Evolutionary conservation across 1,140 invertebrate genomes (phyloP), one percentile per base, ranked within the genome.

Genomic region (Coelopa frigida): DNA sequence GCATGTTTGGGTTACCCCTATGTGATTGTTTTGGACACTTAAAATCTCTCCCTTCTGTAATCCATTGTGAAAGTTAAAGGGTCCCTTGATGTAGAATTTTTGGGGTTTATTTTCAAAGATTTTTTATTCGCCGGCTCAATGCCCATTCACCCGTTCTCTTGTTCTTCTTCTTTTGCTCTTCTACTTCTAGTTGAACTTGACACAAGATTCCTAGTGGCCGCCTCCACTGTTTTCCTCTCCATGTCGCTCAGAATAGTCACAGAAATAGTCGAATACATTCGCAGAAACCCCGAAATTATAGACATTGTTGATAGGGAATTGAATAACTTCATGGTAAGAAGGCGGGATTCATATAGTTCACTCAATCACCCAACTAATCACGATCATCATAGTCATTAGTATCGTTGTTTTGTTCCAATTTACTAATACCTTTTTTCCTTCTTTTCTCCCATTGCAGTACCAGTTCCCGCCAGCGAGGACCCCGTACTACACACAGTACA

Each of bases 401-500:
- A 20, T 35, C 1, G 7, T 18, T 32, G 22, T 29, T 23, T 32
- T 18, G 24, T 5, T 1, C 4, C 5, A 42, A 17, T 29, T 27
- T 6, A 39, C 41, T 48, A 17, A 40, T 39, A 35, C 18, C 2
- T 7, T 8, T 37, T 17, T 40, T 33, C 20, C 23, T 20, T 22
- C 31, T 7, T 35, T 12, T 43, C n/a, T 17, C 12, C 43, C 11
- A n/a, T 59, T 74, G 14, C 50, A 80, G 79, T 60, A 52, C 76
- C 78, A 52, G 71, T 78, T 52, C 72, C 77, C 31, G 76, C 68
- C 22, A 73, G 73, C 48, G 76, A 73, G 52, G 82, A 84, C 60
- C 80, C 80, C 53, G 75, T 82, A 11, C 56, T 82, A 36, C 80
- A 82, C 67, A 79, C 81, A 5, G 73, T 82, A 24, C 81, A 84